phyloP scores from a whole-genome alignment of 2,888 invertebrate genomes.

The Cosmorhoe ocellata region DNA sequence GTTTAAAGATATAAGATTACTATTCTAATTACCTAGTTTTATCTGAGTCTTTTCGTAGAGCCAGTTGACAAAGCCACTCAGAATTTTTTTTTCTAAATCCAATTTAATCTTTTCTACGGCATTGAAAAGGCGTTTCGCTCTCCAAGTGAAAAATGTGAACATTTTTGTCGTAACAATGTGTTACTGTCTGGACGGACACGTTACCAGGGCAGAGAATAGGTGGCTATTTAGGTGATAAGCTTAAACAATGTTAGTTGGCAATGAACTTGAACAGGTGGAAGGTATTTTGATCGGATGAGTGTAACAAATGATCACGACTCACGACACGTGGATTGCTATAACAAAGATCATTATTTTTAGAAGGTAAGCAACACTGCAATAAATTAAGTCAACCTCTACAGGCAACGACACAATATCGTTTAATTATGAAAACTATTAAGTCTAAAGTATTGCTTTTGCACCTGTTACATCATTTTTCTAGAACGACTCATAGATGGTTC shows the following conservation, averaged over 20 bases:
- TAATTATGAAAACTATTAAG: too few relatives aligned
- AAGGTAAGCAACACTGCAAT: too few relatives aligned
- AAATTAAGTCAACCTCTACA: too few relatives aligned
- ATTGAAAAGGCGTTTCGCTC: neutral
- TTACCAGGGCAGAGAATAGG: too few relatives aligned
- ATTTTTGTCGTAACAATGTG: neutral
- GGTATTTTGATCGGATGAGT: neutral
- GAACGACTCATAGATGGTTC: slow-evolving; percentile 3
- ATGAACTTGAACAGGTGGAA: neutral
- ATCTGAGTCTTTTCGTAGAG: neutral
- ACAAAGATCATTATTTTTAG: too few relatives aligned
- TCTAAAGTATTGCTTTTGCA: neutral
- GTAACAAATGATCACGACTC: neutral
- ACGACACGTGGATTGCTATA: too few relatives aligned
- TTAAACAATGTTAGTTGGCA: neutral
- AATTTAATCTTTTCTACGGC: neutral
- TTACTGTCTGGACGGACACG: neutral
- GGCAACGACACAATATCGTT: too few relatives aligned
- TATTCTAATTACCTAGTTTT: too few relatives aligned
- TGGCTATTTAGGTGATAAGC: neutral
- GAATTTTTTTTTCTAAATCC: neutral
- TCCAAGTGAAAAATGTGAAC: neutral
- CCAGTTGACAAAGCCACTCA: neutral
- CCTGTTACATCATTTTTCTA: neutral
- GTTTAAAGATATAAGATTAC: too few relatives aligned